These are phyloP conservation scores for Sceloporus tristichus DNA, from an alignment of 2,113 vertebrate genomes.

Conservation along the genomic window DNA sequence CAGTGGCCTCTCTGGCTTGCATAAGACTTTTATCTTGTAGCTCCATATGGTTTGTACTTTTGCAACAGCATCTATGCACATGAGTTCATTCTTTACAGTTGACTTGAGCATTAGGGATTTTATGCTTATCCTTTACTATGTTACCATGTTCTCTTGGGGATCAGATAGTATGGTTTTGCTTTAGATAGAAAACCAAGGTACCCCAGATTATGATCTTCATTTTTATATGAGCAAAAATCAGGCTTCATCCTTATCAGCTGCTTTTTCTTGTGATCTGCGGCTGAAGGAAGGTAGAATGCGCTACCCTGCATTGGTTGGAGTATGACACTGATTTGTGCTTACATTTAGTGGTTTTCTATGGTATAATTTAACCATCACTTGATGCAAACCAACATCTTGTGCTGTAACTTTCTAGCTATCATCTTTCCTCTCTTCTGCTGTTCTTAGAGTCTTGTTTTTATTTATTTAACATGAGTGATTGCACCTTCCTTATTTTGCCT, in stretches of 20 bases:
- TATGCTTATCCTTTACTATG: neutral
- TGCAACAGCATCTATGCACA: neutral
- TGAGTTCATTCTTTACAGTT: neutral
- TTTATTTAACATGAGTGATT: neutral
- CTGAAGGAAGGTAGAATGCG: neutral
- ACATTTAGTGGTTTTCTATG: neutral
- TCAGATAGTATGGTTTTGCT: neutral
- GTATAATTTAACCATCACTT: neutral
- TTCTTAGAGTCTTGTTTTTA: neutral
- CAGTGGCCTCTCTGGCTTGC: neutral
- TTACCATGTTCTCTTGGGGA: neutral
- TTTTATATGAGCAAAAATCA: no score
- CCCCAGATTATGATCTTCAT: neutral
- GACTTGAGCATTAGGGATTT: slow-evolving; percentile 18
- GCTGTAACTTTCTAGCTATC: neutral
- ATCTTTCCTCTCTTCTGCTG: neutral
- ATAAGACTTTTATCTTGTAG: neutral
- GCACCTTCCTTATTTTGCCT: neutral
- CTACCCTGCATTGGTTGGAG: neutral
- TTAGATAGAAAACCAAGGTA: neutral
- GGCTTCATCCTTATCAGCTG: neutral
- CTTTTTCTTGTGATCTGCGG: neutral
- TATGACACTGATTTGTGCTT: neutral
- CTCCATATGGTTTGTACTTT: neutral
- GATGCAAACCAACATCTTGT: neutral